Base-by-base conservation (phyloP, 2,888 invertebrate species). In the Hartigia nigra region DNA sequence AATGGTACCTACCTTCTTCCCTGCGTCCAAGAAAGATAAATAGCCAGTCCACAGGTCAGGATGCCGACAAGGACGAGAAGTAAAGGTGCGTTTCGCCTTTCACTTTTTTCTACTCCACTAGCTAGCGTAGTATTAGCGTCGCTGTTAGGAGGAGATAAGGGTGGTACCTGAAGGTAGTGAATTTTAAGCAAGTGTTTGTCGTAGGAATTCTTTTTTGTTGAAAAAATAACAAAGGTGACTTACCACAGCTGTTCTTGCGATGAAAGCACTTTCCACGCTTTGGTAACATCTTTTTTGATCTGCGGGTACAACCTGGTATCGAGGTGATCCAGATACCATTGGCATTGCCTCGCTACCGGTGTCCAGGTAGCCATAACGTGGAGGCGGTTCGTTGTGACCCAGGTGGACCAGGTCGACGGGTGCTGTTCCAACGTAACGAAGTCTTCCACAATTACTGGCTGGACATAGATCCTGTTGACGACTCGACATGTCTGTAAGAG, bases 231-330 rank as follows among this genome's bases (percentile, higher is more conserved):
- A 55, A 55, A 9, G 14, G 55, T 55, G 23, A 89, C 91, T 90
- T 80, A 91, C 91, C 72, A 91, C 91, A 5, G 91, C 91, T 12
- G 91, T 91, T 82, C 91, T 87, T 0, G 91, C 91, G 75, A 91
- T 89, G 80, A 91, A 91, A n/a, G 91, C 91, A 78, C 89, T 90
- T 77, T 91, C 91, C n/a, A 91, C 90, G 80, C 87, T 90, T 75
- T 88, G 87, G 74, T 89, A 90, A 11, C 75, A 79, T 74, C 87
- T 81, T 75, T 86, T 87, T 74, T 88, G 87, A 37, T 86, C 83
- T 3, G 84, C 78, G 4, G 88, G 84, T 55, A 89, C 82, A 36
- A 91, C 86, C 75, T 91, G 90, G 83, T 90, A 91, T 76, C 88
- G 87, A 3, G 90, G 88, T 12, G 90, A 89, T 77, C 86, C 87